These are phyloP conservation scores for Madoqua kirkii DNA, from an alignment of 2,113 vertebrate genomes.

Conservation along the genomic window DNA sequence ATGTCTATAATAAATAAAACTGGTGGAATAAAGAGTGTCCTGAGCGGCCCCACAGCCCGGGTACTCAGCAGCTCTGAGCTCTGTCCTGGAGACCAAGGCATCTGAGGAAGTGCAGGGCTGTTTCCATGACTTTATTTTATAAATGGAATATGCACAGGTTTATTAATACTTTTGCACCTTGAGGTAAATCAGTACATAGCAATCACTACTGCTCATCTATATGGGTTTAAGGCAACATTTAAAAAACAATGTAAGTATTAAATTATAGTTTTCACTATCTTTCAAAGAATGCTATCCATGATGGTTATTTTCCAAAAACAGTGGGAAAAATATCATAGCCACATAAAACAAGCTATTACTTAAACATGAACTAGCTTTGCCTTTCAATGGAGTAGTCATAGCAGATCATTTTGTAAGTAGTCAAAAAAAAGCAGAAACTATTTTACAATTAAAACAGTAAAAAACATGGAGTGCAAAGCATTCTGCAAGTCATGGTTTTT, in stretches of 20 bases:
- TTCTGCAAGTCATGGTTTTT: constrained; percentile 64
- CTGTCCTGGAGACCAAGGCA: constrained; percentile 78
- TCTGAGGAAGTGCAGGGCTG: constrained; percentile 79
- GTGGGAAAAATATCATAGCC: constrained; percentile 43
- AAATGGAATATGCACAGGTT: constrained; percentile 75
- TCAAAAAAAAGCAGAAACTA: constrained; percentile 62
- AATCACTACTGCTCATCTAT: constrained; percentile 76
- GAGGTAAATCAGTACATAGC: constrained; percentile 74
- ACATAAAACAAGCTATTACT: constrained; percentile 66
- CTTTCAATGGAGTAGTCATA: constrained; percentile 68
- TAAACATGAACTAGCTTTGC: constrained; percentile 46
- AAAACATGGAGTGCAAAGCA: constrained; percentile 66
- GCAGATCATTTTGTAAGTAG: constrained; percentile 50
- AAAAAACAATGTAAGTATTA: constrained; percentile 55
- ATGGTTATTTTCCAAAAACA: constrained; percentile 63
- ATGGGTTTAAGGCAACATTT: constrained; percentile 79
- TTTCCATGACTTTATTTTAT: constrained; percentile 65
- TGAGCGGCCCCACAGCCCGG: constrained; percentile 79
- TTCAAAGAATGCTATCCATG: constrained; percentile 61
- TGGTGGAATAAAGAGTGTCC: constrained; percentile 70
- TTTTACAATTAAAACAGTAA: constrained; percentile 66
- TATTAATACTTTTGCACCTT: constrained; percentile 74
- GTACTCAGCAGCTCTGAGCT: constrained; percentile 80
- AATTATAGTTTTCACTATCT: constrained; percentile 58
- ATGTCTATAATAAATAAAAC: constrained; percentile 79